Evolutionary conservation across 2,888 invertebrate species (phyloP).

Genomic region (Pseudoips prasinana): DNA sequence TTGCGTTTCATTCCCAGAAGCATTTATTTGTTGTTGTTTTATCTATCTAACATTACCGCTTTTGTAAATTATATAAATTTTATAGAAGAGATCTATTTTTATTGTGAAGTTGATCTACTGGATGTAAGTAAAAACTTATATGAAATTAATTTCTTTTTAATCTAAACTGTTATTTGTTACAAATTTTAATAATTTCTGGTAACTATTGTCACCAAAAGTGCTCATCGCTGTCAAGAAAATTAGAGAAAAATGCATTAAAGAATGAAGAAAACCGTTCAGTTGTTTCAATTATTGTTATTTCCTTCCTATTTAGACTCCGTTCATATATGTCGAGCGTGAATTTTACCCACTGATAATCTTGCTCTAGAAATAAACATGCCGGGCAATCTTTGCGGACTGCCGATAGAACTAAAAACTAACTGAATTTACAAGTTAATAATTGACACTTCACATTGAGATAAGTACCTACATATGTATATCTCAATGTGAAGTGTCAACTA

Average conservation of each 20-base stretch:
- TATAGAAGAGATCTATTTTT: conserved; percentile 82
- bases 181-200: conserved; percentile 76
- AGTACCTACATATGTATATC: too few species aligned
- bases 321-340: too few species aligned
- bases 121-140: conserved; percentile 64
- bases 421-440: too few species aligned
- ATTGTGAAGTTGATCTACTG: conserved; percentile 77
- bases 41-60: conserved; percentile 68
- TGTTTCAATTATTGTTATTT: conserved; percentile 43
- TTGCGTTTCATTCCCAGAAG: conserved; percentile 75
- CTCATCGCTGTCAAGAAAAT: conserved; percentile 86
- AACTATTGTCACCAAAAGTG: conserved; percentile 86
- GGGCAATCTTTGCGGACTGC: too few species aligned
- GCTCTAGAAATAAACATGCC: too few species aligned
- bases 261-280: conserved; percentile 69
- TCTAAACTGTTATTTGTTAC: conserved; percentile 73
- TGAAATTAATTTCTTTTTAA: conserved; percentile 65
- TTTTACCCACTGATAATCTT: too few species aligned
- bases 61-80: conserved; percentile 81
- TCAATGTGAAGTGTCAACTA: too few species aligned
- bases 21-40: conserved; percentile 78
- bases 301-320: too few species aligned
- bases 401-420: too few species aligned
- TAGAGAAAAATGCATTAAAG: conserved; percentile 83
- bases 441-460: too few species aligned